Evolutionary conservation across 2,888 invertebrate species (phyloP).

Genomic region (Ernsta delagoae): DNA sequence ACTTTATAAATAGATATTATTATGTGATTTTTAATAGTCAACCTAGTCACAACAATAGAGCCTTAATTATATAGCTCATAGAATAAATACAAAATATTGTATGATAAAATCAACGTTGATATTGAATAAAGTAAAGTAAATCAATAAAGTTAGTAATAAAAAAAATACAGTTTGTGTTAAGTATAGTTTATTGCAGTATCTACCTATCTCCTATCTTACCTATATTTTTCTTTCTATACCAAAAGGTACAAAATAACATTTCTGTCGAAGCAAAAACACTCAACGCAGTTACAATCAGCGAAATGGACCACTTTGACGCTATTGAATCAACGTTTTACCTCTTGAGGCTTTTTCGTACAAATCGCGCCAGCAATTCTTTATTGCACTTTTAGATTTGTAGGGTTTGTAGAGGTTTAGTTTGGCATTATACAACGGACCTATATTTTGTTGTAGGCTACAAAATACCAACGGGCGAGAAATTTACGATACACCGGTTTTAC

Average conservation of each 20-base stretch:
- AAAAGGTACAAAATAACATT: constrained; percentile 45
- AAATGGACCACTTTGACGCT: constrained; percentile 60
- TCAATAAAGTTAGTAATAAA: neutral
- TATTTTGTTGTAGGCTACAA: constrained; percentile 28
- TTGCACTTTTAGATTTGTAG: constrained; percentile 14
- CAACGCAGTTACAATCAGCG: constrained; percentile 65
- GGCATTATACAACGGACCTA: neutral
- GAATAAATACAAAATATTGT: constrained; percentile 1
- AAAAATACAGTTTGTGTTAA: neutral
- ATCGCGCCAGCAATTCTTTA: constrained; percentile 21
- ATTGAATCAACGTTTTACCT: constrained; percentile 33
- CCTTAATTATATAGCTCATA: neutral
- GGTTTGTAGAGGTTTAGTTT: neutral
- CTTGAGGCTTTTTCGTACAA: constrained; percentile 10
- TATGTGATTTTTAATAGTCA: neutral
- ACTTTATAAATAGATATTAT: neutral
- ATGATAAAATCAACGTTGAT: neutral
- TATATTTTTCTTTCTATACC: neutral
- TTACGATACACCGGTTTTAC: neutral
- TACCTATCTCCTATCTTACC: neutral
- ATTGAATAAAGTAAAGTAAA: no score
- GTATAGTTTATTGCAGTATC: neutral
- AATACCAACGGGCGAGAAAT: neutral
- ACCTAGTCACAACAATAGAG: neutral
- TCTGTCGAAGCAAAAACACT: constrained; percentile 13